Percentiles rank a stretch among this genome's conserved stretches.
Conservation (phyloP, 2,113 vertebrate genomes). For the Triplophysa tibetana region DNA sequence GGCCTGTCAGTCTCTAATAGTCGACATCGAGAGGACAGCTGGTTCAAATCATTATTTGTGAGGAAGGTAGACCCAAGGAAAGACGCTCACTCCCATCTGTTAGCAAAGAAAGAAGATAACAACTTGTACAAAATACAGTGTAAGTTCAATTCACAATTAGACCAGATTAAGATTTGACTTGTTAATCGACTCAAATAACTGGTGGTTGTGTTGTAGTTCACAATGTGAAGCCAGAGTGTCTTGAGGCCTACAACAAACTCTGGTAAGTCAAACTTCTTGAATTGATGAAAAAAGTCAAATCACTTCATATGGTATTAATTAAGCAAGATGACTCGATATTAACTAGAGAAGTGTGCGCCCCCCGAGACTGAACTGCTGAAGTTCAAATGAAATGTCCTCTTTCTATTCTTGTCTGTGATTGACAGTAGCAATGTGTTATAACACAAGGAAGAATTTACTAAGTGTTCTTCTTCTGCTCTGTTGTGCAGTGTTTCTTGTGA, state of each 20-base stretch:
- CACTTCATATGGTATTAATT: too few species aligned
- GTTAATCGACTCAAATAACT: background rate
- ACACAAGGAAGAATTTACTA: background rate
- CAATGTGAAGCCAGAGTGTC: conserved; percentile 96
- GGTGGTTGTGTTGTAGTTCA: conserved; percentile 86
- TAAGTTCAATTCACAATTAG: too few species aligned
- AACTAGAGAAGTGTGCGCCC: background rate
- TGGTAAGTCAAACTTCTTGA: conserved; percentile 78
- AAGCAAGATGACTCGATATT: background rate
- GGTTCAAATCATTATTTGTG: conserved; percentile 48
- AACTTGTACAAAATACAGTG: conserved; percentile 49
- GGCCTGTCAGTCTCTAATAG: conserved; percentile 59
- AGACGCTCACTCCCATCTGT: too few species aligned
- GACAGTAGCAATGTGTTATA: background rate
- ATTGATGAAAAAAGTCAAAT: background rate
- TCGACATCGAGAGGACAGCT: conserved; percentile 84
- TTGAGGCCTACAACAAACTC: conserved; percentile 93
- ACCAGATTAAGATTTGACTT: background rate
- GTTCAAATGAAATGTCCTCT: conserved; percentile 6
- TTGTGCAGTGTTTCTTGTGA: background rate
- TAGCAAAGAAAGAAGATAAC: too few species aligned
- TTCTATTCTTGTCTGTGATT: conserved; percentile 28
- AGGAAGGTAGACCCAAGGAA: too few species aligned
- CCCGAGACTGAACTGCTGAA: background rate
- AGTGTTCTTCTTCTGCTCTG: background rate